These are phyloP conservation scores for Brachionus rubens DNA, from an alignment of 1,140 invertebrate genomes.

Conservation along the genomic window DNA sequence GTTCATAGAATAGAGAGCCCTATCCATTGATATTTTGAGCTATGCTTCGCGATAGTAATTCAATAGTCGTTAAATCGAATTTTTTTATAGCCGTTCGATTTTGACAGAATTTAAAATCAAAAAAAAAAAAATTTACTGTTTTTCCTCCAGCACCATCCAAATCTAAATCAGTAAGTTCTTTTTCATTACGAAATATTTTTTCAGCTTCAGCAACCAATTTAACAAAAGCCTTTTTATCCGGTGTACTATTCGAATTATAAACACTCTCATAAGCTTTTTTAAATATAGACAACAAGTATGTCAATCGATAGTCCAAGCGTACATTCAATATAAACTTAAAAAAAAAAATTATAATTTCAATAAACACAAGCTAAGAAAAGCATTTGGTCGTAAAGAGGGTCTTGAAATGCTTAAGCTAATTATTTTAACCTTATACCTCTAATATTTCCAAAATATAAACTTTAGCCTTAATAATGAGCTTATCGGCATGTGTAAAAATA, in stretches of 20 bases:
- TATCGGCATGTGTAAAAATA: constrained; percentile 21
- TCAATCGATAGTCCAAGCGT: constrained; percentile 90
- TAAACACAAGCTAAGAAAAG: constrained; percentile 75
- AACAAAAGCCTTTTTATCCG: constrained; percentile 29
- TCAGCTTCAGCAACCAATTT: constrained; percentile 26
- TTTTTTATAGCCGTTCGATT: neutral
- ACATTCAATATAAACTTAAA: constrained; percentile 94
- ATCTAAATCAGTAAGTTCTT: constrained; percentile 67
- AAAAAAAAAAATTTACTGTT: constrained; percentile 77
- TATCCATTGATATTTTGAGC: no score
- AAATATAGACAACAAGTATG: constrained; percentile 91
- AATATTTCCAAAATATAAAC: constrained; percentile 42
- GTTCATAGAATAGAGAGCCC: no score
- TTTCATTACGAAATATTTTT: constrained; percentile 46
- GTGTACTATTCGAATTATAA: constrained; percentile 5
- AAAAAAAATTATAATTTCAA: constrained; percentile 93
- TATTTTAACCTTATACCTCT: constrained; percentile 25
- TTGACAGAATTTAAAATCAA: constrained; percentile 68
- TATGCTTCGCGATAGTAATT: no score
- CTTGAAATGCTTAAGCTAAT: neutral
- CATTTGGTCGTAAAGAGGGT: no score
- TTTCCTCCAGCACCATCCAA: constrained; percentile 88
- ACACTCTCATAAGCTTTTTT: constrained; percentile 69
- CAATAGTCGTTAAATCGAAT: no score
- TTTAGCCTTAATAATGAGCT: constrained; percentile 46